These are phyloP conservation scores for Indri indri DNA, from an alignment of 2,113 vertebrate species.

Conservation along the genomic window DNA sequence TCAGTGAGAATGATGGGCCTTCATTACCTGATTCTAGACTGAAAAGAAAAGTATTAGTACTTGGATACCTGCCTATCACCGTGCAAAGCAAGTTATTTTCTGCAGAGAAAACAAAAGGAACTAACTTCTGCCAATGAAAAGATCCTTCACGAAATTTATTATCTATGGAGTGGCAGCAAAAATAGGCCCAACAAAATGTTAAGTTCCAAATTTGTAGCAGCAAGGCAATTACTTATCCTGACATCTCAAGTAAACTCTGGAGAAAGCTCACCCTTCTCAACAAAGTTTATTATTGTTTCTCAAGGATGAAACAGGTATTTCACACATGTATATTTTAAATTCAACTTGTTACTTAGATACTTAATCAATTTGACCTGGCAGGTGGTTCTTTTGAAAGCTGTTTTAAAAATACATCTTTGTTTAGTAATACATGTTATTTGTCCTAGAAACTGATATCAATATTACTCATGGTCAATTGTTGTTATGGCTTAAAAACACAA, in stretches of 20 bases:
- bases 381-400: background rate
- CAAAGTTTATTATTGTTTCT: slow-evolving; percentile 27
- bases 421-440: background rate
- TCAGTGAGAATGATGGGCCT: slow-evolving; percentile 56
- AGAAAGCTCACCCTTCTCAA: slow-evolving; percentile 16
- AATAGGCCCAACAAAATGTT: slow-evolving; percentile 61
- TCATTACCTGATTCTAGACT: slow-evolving; percentile 62
- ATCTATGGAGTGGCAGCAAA: slow-evolving; percentile 42
- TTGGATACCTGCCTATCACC: slow-evolving; percentile 59
- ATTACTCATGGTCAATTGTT: background rate
- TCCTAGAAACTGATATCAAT: background rate
- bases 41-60: slow-evolving; percentile 50
- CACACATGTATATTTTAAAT: slow-evolving; percentile 29
- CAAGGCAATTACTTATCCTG: slow-evolving; percentile 48
- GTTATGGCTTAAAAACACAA: slow-evolving; percentile 21
- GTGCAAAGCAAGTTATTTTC: slow-evolving; percentile 55
- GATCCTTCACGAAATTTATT: slow-evolving; percentile 64
- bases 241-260: background rate
- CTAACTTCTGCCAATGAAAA: slow-evolving; percentile 44
- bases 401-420: background rate
- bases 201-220: slow-evolving; percentile 42
- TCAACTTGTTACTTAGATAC: background rate
- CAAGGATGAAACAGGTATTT: background rate
- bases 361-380: slow-evolving; percentile 45
- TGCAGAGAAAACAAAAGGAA: slow-evolving; percentile 64